Evolutionary conservation across 2,797 vertebrate genomes (phyloP).

Genomic region (Podargus strigoides): DNA sequence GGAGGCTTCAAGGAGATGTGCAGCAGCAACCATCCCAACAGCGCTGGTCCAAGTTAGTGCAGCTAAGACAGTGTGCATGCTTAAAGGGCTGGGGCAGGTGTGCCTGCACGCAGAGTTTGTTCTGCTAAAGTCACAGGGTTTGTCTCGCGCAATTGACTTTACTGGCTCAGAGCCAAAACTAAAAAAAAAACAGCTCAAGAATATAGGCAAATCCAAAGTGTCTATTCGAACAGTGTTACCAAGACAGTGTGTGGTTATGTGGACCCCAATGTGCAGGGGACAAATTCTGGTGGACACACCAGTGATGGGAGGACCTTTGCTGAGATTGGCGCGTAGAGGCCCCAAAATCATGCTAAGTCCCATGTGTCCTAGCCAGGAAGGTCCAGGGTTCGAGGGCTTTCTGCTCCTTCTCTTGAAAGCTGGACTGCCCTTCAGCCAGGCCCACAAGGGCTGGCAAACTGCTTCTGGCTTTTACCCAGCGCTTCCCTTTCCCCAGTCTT

Average conservation of each 20-base stretch:
- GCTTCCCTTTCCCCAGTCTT: background rate
- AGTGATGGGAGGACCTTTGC: background rate
- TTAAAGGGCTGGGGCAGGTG: background rate
- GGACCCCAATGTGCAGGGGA: background rate
- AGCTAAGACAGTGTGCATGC: background rate
- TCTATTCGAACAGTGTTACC: background rate
- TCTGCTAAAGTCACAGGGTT: background rate
- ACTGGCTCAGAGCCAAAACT: background rate
- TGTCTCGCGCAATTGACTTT: background rate
- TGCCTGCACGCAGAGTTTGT: background rate
- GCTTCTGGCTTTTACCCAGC: background rate
- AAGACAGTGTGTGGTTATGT: background rate
- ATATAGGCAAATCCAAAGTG: background rate
- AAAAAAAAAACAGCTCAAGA: background rate
- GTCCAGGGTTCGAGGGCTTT: background rate
- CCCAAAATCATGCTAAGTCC: background rate
- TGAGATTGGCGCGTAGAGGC: background rate
- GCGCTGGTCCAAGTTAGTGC: rapidly evolving
- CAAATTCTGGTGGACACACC: background rate
- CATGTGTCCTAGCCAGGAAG: rapidly evolving
- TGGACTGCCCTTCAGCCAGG: background rate
- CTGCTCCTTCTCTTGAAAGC: background rate
- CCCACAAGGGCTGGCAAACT: background rate
- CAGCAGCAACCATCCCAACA: background rate
- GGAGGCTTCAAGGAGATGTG: background rate